Conservation (phyloP, 2,113 vertebrate genomes). For the Panthera tigris region DNA sequence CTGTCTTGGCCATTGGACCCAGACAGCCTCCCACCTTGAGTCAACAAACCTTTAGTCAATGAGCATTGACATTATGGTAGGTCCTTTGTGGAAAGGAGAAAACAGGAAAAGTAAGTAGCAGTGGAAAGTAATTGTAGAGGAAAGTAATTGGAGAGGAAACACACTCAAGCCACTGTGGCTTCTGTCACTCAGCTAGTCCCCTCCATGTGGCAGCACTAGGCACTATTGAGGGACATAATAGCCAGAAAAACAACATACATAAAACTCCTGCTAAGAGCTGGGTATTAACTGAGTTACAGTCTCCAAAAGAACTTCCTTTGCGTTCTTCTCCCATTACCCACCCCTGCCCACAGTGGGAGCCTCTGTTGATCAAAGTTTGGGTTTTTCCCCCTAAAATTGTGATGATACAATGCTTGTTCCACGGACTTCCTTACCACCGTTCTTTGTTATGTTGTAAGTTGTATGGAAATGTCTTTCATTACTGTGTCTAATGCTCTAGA, state of each 20-base stretch:
- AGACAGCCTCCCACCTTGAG: conserved; percentile 44
- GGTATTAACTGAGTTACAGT: neutral
- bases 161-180: neutral
- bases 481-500: neutral
- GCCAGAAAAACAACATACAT: neutral
- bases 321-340: neutral
- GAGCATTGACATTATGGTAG: neutral
- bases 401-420: neutral
- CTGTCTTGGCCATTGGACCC: neutral
- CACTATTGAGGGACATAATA: neutral
- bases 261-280: neutral
- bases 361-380: neutral
- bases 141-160: neutral
- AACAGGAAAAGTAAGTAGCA: neutral
- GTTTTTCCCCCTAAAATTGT: neutral
- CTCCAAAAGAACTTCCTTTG: neutral
- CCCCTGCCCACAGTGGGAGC: neutral
- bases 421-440: neutral
- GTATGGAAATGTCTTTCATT: neutral
- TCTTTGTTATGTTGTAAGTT: neutral
- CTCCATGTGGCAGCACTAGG: neutral
- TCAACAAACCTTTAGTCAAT: conserved; percentile 48
- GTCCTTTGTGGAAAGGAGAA: neutral
- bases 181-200: neutral
- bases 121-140: neutral